Base-by-base conservation (phyloP, 2,888 invertebrate species). In the Stenoptilia bipunctidactyla region DNA sequence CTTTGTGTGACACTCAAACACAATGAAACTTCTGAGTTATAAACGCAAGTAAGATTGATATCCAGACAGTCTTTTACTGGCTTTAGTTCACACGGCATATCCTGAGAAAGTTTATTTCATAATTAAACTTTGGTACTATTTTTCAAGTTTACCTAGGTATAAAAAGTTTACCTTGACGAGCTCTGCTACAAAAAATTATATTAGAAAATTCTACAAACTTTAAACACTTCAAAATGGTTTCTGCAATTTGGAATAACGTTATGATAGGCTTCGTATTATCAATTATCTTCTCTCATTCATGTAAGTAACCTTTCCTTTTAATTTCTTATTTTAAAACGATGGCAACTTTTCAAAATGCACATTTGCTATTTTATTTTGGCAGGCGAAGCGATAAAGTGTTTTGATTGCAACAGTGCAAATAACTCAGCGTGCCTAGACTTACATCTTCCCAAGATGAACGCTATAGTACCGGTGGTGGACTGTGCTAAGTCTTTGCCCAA, bases 391-490 rank as follows among this genome's bases (percentile, higher is more conserved):
- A 80, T 89, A 38, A 84, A 83, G 47, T 92, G 92, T 53, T 91
- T 88, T 65, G 88, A 90, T 50, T 92, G 92, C 67, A 91, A 90
- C 62, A 91, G 92, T 14, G 85, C 83, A 27, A 82, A 86, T 46
- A 86, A 91, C 60, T 84, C 86, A 1, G 87, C 87, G 37, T 92
- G 92, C 53, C 75, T 68, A 0, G 79, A 82, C 42, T 66, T 89
- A 52, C 77, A 86, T 48, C 59, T 80, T 36, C 86, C 86, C 43
- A 85, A 80, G 39, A 87, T 88, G 58, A 84, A 80, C 50, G 76
- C 62, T 13, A 72, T 86, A 20, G 42, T 72, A 1, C 70, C 69
- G 35, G 58, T 69, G 0, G 66, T 68, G 36, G 67, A 76, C 42
- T 87, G 87, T 36, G 46, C 51, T 1, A 55, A 51, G 27, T 34